Base-by-base conservation (phyloP, 2,888 invertebrate species). In the Drosophila percnosoma region DNA sequence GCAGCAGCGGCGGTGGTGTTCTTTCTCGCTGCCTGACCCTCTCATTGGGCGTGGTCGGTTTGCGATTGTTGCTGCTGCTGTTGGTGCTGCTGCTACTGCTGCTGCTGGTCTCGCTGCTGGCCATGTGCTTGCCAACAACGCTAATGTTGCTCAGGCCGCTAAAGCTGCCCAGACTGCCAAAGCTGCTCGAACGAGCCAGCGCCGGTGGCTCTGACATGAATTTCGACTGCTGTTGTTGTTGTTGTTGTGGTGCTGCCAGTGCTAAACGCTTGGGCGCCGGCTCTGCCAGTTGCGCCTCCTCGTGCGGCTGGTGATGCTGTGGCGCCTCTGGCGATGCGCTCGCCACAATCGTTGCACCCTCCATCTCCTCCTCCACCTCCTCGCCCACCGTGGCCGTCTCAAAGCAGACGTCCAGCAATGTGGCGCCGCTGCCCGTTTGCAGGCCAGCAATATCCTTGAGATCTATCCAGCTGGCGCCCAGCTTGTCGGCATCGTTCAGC, bases 391-490 rank as follows among this genome's bases (percentile, higher is more conserved):
- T 42, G 29, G 70, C 57, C 29, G 89, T 74, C 61, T 91, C 91
- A 33, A 91, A 91, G 74, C 92, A 91, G 1, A 91, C 91, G 68
- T 91, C 92, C 66, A 91, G 72, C 57, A 91, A 45, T 4, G 91
- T 91, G 13, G 90, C 66, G 4, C 85, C 89, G 1, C 65, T 68
- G 52, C 85, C 62, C 4, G 92, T 86, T 63, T 92, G 92, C 73
- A 92, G 51, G 0, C 92, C 92, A 1, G 92, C 92, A 54, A 92
- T 92, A 40, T 92, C 92, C 79, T 92, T 92, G 33, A 92, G 73
- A 75, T 92, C 92, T 29, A 92, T 92, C 92, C 92, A 92, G 65
- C 92, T 92, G 69, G 92, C 92, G 0, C 92, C 92, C 48, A 92
- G 75, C 24, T 92, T 91, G 68, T 92, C 92, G 34, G 88, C 92